Evolutionary conservation across 2,797 vertebrate species (phyloP).

Genomic region (Micropoecilia bifurca): DNA sequence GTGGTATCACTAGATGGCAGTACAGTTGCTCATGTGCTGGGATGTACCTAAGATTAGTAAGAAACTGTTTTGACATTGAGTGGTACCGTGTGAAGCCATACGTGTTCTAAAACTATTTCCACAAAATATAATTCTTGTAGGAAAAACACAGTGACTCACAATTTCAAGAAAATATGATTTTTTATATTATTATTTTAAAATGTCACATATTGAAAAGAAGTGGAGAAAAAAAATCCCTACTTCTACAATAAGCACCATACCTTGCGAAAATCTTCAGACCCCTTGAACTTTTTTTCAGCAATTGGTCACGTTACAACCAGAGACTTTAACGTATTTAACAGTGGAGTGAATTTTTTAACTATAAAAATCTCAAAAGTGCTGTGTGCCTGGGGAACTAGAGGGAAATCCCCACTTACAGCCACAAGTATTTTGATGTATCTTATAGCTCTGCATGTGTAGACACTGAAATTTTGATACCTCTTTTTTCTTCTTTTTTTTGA

Average conservation of each 20-base stretch:
- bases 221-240: background rate
- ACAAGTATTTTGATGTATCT: background rate
- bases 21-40: conserved; percentile 31
- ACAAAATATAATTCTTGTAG: background rate
- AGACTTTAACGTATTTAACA: background rate
- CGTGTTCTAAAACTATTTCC: background rate
- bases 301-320: background rate
- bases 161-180: background rate
- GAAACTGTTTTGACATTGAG: background rate
- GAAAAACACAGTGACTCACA: background rate
- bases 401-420: background rate
- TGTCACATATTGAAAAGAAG: background rate
- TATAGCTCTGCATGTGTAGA: background rate
- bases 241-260: background rate
- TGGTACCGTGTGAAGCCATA: background rate
- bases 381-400: background rate
- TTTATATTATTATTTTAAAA: background rate
- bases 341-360: background rate
- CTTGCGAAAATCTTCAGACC: background rate
- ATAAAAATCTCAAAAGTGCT: background rate
- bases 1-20: conserved; percentile 63
- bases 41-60: background rate
- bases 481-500: background rate
- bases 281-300: background rate
- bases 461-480: background rate